Evolutionary conservation across 2,113 vertebrate genomes (phyloP).

Genomic region (Felis chaus): DNA sequence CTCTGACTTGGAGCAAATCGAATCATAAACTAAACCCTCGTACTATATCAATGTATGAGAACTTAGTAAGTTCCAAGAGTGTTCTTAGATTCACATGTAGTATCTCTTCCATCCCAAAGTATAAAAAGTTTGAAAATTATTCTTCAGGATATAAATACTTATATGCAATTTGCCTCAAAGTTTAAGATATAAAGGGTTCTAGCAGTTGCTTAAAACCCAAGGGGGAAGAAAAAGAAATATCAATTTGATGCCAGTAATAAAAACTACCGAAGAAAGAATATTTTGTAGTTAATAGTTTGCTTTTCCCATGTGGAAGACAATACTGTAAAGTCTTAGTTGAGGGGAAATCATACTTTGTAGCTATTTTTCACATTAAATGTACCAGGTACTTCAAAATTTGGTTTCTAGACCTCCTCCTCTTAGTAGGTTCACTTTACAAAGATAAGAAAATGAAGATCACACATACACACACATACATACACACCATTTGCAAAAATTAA

Average conservation of each 20-base stretch:
- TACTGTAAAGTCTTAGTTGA: slow-evolving; percentile 1
- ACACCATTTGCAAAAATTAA: not conserved
- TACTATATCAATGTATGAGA: slow-evolving; percentile 18
- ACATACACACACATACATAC: not conserved
- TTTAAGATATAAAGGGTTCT: slow-evolving; percentile 2
- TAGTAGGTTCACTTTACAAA: not conserved
- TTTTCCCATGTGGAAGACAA: not conserved
- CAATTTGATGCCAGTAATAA: not conserved
- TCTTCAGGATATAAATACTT: not conserved
- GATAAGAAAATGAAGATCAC: slow-evolving; percentile 16
- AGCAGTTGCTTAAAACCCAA: not conserved
- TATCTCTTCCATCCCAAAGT: not conserved
- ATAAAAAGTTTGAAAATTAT: slow-evolving; percentile 29
- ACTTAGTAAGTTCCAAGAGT: not conserved
- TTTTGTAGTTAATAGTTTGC: not conserved
- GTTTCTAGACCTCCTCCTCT: not conserved
- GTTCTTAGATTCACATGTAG: not conserved
- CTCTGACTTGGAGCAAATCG: not conserved
- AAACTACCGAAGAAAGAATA: slow-evolving; percentile 24
- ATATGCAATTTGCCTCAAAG: not conserved
- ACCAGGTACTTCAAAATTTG: not conserved
- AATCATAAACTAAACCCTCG: slow-evolving; percentile 30
- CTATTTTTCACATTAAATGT: not conserved
- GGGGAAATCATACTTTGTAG: not conserved
- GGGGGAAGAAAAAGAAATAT: not conserved